These are phyloP conservation scores for Mus spretus DNA, from an alignment of 2,797 vertebrate genomes.

Conservation along the genomic window DNA sequence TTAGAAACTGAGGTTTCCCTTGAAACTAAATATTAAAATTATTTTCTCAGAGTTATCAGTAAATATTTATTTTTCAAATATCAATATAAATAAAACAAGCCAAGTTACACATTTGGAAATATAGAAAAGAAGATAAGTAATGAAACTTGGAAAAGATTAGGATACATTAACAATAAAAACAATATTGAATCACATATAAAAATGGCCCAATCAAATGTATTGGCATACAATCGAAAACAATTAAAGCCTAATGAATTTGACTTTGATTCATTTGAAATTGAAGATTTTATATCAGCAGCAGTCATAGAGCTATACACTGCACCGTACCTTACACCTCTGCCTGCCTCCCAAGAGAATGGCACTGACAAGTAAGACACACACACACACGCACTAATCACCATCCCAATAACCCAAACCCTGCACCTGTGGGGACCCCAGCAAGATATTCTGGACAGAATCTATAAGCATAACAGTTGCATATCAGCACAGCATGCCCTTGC, in stretches of 20 bases:
- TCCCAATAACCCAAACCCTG: too few relatives aligned
- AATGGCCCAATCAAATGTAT: conserved; percentile 46
- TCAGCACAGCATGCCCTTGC: too few relatives aligned
- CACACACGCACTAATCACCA: too few relatives aligned
- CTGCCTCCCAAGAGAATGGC: too few relatives aligned
- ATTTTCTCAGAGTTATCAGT: conserved; percentile 23
- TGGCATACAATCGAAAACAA: conserved; percentile 45
- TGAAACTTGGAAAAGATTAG: neutral
- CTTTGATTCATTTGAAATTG: conserved; percentile 29
- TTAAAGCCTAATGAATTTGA: neutral
- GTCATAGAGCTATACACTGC: too few relatives aligned
- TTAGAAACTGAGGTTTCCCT: neutral
- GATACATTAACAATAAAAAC: neutral
- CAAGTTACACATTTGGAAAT: conserved; percentile 57
- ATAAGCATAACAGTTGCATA: too few relatives aligned
- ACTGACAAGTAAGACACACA: too few relatives aligned
- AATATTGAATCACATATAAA: neutral
- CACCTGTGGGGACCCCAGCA: too few relatives aligned
- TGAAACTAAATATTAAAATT: neutral
- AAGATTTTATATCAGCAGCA: conserved; percentile 43
- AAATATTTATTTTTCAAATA: conserved; percentile 28
- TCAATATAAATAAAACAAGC: conserved; percentile 41
- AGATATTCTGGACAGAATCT: too few relatives aligned
- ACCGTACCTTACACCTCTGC: too few relatives aligned
- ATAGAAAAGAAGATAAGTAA: conserved; percentile 14